Conservation (phyloP, 1,140 invertebrate genomes). For the Aleiodes sp. region DNA sequence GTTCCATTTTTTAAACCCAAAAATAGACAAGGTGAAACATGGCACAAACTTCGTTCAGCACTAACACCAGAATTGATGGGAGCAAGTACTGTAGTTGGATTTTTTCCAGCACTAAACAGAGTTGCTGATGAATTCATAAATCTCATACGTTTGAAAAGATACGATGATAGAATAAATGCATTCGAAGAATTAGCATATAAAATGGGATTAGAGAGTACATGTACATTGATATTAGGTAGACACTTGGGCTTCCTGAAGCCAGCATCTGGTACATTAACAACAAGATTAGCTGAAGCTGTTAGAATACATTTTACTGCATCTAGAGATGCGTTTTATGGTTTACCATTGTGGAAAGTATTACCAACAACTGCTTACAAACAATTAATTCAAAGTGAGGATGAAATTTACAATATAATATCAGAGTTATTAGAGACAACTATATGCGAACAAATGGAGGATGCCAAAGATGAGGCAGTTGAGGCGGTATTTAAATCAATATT, state of each 20-base stretch:
- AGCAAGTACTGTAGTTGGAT: constrained; percentile 78
- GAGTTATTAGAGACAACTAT: constrained; percentile 77
- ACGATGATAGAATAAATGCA: constrained; percentile 58
- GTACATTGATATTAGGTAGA: constrained; percentile 79
- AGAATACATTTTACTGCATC: constrained; percentile 79
- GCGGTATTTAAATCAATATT: constrained; percentile 82
- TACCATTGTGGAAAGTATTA: constrained; percentile 85
- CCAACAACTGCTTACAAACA: constrained; percentile 78
- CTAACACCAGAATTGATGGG: constrained; percentile 82
- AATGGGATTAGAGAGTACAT: constrained; percentile 83
- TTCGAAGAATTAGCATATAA: constrained; percentile 80
- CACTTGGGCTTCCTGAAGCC: constrained; percentile 81
- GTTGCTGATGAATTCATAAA: constrained; percentile 84
- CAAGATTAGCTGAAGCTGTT: constrained; percentile 73
- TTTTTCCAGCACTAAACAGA: constrained; percentile 78
- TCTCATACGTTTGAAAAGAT: constrained; percentile 69
- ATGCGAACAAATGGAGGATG: constrained; percentile 61
- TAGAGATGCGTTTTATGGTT: constrained; percentile 82
- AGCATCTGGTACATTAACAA: constrained; percentile 59
- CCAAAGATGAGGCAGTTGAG: constrained; percentile 69
- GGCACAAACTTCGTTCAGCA: constrained; percentile 78
- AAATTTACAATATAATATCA: constrained; percentile 77
- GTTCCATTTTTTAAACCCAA: constrained; percentile 2
- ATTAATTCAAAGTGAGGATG: constrained; percentile 79
- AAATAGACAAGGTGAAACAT: constrained; percentile 80